Base-by-base conservation (phyloP, 2,113 vertebrate species). In the Nymphicus hollandicus region DNA sequence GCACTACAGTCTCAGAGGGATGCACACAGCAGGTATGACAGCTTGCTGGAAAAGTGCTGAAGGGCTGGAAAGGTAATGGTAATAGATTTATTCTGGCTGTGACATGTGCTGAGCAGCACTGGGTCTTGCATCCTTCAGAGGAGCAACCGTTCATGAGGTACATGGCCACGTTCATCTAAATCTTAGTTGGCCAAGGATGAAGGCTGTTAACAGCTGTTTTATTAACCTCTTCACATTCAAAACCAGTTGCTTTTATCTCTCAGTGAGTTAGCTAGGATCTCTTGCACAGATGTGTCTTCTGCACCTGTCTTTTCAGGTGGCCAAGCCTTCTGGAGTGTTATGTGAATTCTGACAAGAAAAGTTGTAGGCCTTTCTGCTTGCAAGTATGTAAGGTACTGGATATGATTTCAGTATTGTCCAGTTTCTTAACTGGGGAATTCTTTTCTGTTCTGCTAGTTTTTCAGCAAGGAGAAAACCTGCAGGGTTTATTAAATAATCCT, bases 81-180 rank as follows among this genome's bases (percentile, higher is more conserved):
- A 2, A 50, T 47, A 56, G 53, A 52, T 85, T 81, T 79, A 10
- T 39, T 13, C 35, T 50, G 78, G 27, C 58, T 7, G 0, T 43
- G 60, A 3, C 33, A 12, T 0, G 0, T 33, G 55, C 22, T n/a
- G 12, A 23, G 55, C 4, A 9, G 39, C 47, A 4, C 12, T 85
- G 74, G 24, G 8, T 77, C 39, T 74, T 27, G 3, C 52, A 20
- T 71, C 33, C 39, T 69, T 50, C 17, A 9, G 35, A 27, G 37
- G 17, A 31, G 29, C 25, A 52, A 5, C 24, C 2, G 1, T 37
- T 86, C 9, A 6, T 43, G 70, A 56, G 1, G 5, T n/a, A 13
- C 2, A 1, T 24, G 22, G 16, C 61, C 20, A 2, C 4, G 5
- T 46, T 87, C 56, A 60, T 9, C 46, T 24, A 23, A 23, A 58